Evolutionary conservation across 2,113 vertebrate species (phyloP).

Genomic region (Sarotherodon lohbergeri): DNA sequence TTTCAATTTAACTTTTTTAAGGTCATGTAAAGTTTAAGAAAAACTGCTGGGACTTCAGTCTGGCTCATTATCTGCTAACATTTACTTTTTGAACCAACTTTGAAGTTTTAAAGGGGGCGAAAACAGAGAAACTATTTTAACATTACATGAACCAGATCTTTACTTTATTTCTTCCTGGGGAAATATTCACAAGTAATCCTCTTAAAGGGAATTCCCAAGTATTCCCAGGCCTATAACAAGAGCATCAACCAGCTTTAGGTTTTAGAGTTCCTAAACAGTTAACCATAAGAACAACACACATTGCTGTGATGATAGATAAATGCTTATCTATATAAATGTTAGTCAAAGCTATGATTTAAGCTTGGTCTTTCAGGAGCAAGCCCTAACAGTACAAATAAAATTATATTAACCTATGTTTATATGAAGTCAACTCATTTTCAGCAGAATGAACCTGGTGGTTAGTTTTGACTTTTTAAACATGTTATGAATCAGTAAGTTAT

Average conservation of each 20-base stretch:
- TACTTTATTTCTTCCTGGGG: not conserved
- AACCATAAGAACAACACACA: not conserved
- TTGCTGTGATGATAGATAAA: not conserved
- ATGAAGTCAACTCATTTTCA: not conserved
- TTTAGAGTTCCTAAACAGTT: not conserved
- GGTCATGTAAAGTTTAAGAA: not conserved
- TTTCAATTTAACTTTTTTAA: not conserved
- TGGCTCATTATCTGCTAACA: not conserved
- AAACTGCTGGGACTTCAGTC: not conserved
- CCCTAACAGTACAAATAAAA: not conserved
- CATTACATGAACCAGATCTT: not conserved
- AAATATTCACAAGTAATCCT: not conserved
- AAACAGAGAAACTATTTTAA: not conserved
- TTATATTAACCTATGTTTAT: accelerated
- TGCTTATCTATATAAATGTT: not conserved
- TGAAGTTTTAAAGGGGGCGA: not conserved
- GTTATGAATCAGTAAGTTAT: not conserved
- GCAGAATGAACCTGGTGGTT: not conserved
- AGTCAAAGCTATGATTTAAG: not conserved
- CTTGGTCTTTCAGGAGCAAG: not conserved
- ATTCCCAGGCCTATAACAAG: not conserved
- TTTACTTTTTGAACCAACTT: not conserved
- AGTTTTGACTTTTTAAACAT: not conserved
- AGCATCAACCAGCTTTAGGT: not conserved
- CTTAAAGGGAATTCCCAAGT: not conserved